Conservation (phyloP, 2,113 vertebrate species). For the Onychostruthus taczanowskii region DNA sequence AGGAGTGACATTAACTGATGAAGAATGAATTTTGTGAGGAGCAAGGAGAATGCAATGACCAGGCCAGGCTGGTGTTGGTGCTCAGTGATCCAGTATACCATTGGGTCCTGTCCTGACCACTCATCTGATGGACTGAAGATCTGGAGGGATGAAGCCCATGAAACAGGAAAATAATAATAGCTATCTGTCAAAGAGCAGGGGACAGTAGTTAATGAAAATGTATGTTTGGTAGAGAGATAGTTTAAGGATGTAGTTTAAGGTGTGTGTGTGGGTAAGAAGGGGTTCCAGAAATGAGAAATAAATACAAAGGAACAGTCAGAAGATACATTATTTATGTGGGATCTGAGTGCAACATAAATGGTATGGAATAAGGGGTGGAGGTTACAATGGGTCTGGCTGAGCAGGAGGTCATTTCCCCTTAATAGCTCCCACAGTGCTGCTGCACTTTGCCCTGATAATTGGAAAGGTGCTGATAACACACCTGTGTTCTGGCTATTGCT, state of each 20-base stretch:
- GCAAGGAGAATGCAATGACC: not conserved
- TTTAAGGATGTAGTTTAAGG: not conserved
- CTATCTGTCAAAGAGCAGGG: not conserved
- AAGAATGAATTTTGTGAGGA: not conserved
- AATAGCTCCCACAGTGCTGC: not conserved
- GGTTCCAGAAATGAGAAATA: not conserved
- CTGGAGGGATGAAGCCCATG: not conserved
- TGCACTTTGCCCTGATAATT: not conserved
- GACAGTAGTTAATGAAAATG: not conserved
- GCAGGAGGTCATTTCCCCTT: not conserved
- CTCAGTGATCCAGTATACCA: too few species aligned
- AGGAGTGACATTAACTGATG: not conserved
- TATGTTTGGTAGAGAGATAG: not conserved
- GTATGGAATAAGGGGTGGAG: not conserved
- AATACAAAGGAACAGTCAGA: not conserved
- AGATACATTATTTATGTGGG: not conserved
- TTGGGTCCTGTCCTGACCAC: not conserved
- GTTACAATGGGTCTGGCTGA: not conserved
- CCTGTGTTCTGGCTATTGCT: not conserved
- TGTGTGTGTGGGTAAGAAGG: not conserved
- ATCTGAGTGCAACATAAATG: not conserved
- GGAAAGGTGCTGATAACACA: not conserved
- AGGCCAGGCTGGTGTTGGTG: fast-evolving
- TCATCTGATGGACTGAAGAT: not conserved
- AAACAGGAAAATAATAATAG: not conserved